Evolutionary conservation across 2,888 invertebrate species (phyloP), one percentile per base, ranked within the genome.

Genomic region (Cacoxenus indagator): DNA sequence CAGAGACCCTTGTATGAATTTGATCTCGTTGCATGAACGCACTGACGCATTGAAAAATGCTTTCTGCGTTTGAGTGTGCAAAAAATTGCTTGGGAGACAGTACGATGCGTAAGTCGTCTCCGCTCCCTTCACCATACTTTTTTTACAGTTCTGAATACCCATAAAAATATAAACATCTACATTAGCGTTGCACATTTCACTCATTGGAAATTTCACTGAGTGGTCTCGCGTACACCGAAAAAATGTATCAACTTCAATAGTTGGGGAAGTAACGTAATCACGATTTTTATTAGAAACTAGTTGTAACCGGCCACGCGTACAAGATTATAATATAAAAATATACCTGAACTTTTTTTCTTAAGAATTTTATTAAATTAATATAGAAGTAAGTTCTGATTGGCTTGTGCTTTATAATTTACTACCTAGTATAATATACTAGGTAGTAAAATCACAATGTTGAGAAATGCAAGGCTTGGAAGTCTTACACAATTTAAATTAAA

Each of bases 1-100:
- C n/a, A n/a, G 37, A 8, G 37, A 37, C 37, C 37, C 37, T 37
- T 37, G 8, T 37, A 14, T 37, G 37, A 37, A 37, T 8, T 37
- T 37, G 37, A 37, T 2, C 37, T 5, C 14, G 14, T 37, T 37
- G 37, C 37, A 5, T 75, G 54, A 71, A 78, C 64, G 71, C 79
- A 81, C 71, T 79, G 66, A 79, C 76, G 79, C 78, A 79, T 79
- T 74, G 75, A 55, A 74, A 59, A 68, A 54, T 43, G 68, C 66
- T 65, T 57, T 37, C 48, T 31, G 31, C 31, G 17, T 37, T 54
- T 59, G 24, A 22, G 24, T 11, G 24, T 67, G 43, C 3, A 22
- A 72, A 73, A 72, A 76, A 78, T 64, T 74, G 72, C 67, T 69
- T 67, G 67, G 64, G 71, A 62, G 55, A 26, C 14, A 2, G 14